phyloP scores from a whole-genome alignment of 2,888 invertebrate genomes.

The Chrysolina americana region DNA sequence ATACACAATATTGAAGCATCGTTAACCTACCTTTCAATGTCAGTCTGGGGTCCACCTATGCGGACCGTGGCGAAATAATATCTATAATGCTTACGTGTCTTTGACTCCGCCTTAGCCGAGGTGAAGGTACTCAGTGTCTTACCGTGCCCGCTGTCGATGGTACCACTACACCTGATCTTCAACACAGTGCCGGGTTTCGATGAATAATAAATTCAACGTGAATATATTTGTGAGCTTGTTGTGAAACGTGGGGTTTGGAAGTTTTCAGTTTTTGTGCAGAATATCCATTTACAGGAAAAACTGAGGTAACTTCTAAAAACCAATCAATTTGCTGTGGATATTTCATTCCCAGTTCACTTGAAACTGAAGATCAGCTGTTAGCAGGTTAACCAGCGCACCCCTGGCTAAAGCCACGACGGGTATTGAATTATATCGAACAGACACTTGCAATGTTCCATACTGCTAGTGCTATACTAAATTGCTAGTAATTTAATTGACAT shows the following conservation, averaged over 20 bases:
- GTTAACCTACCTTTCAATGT: not conserved
- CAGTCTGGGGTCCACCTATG: not conserved
- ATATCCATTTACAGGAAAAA: too few species aligned
- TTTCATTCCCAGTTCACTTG: too few species aligned
- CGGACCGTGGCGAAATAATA: not conserved
- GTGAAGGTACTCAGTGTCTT: conserved; percentile 6
- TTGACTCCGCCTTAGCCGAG: not conserved
- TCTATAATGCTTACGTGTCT: not conserved
- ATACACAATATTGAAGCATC: not conserved
- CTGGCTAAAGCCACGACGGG: too few species aligned
- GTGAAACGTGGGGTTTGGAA: not conserved
- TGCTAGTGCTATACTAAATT: too few species aligned
- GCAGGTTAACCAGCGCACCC: too few species aligned
- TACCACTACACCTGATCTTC: not conserved
- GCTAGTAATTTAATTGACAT: too few species aligned
- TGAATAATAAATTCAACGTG: not conserved
- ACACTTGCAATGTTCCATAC: too few species aligned
- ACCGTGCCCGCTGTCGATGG: not conserved
- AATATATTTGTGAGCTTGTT: not conserved
- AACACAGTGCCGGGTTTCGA: not conserved
- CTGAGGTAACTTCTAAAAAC: too few species aligned
- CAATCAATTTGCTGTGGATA: too few species aligned
- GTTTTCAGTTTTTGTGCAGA: too few species aligned
- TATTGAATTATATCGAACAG: too few species aligned
- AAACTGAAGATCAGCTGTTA: too few species aligned